phyloP scores from a whole-genome alignment of 2,888 invertebrate species.

The Tholera decimalis region DNA sequence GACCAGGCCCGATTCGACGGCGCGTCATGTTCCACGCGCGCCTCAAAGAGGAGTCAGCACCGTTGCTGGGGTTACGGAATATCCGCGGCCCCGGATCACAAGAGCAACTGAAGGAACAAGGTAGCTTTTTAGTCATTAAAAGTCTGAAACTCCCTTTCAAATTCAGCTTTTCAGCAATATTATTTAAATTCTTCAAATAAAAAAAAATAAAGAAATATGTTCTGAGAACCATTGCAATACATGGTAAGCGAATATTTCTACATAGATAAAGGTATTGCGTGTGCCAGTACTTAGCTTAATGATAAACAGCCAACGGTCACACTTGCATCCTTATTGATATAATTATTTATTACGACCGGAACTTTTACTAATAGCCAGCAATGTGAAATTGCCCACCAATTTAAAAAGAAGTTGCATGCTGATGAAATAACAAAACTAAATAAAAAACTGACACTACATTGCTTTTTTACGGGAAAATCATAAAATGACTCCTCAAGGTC shows the following conservation, averaged over 20 bases:
- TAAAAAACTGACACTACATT: too few relatives aligned
- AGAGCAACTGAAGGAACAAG: too few relatives aligned
- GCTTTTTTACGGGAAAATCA: too few relatives aligned
- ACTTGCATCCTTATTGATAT: slow-evolving; percentile 45
- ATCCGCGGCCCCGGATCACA: too few relatives aligned
- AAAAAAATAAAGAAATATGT: too few relatives aligned
- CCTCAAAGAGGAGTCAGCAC: too few relatives aligned
- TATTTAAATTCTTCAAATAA: neutral
- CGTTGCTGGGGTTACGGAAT: too few relatives aligned
- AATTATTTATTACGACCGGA: slow-evolving; percentile 43
- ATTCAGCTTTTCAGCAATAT: neutral
- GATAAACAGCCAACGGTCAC: slow-evolving; percentile 39
- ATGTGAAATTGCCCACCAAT: slow-evolving; percentile 2
- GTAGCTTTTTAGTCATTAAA: too few relatives aligned
- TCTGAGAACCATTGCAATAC: neutral
- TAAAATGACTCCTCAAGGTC: too few relatives aligned
- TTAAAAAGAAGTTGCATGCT: neutral
- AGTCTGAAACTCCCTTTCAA: too few relatives aligned
- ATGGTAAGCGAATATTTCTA: slow-evolving; percentile 16
- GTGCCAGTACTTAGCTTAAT: slow-evolving; percentile 24
- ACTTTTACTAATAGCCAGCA: slow-evolving; percentile 16
- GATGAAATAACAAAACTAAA: neutral
- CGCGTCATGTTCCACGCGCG: too few relatives aligned
- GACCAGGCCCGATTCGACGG: too few relatives aligned
- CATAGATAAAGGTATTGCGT: slow-evolving; percentile 38